These are phyloP conservation scores for Epizoanthus fatuus DNA, from an alignment of 92 coral and sea anemone species.

Conservation along the genomic window DNA sequence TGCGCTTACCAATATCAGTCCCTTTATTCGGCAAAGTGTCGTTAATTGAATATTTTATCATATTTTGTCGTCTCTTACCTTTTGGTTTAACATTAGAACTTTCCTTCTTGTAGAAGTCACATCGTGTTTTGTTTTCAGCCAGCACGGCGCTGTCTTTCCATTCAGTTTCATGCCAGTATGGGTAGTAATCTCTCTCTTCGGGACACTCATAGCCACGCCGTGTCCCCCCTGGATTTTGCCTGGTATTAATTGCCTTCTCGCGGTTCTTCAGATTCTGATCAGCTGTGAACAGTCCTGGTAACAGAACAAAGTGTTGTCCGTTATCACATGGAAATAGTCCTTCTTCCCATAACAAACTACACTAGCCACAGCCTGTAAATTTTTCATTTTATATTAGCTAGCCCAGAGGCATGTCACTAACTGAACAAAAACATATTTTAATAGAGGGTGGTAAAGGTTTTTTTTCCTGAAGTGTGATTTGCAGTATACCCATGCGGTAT, in stretches of 20 bases:
- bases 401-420: too few relatives aligned
- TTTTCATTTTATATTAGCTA: too few relatives aligned
- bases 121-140: conserved; percentile 68
- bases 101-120: conserved; percentile 82
- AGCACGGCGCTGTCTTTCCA: conserved; percentile 98
- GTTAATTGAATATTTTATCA: not conserved
- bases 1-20: not conserved
- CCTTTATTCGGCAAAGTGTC: not conserved
- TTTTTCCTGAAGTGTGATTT: too few relatives aligned
- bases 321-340: too few relatives aligned
- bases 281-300: conserved; percentile 95
- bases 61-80: conserved; percentile 50
- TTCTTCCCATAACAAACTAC: too few relatives aligned
- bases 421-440: too few relatives aligned
- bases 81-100: conserved; percentile 95
- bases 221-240: conserved; percentile 95
- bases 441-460: too few relatives aligned
- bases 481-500: too few relatives aligned
- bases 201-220: conserved; percentile 98
- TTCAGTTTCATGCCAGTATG: conserved; percentile 98
- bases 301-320: not conserved
- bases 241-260: conserved; percentile 81
- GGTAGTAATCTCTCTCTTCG: conserved; percentile 96
- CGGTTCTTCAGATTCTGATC: conserved; percentile 85
- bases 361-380: too few relatives aligned